Percentiles rank a stretch among this genome's conserved stretches.
These are phyloP conservation scores for Apis cerana DNA, from an alignment of 1,140 invertebrate genomes.

Conservation along the genomic window DNA sequence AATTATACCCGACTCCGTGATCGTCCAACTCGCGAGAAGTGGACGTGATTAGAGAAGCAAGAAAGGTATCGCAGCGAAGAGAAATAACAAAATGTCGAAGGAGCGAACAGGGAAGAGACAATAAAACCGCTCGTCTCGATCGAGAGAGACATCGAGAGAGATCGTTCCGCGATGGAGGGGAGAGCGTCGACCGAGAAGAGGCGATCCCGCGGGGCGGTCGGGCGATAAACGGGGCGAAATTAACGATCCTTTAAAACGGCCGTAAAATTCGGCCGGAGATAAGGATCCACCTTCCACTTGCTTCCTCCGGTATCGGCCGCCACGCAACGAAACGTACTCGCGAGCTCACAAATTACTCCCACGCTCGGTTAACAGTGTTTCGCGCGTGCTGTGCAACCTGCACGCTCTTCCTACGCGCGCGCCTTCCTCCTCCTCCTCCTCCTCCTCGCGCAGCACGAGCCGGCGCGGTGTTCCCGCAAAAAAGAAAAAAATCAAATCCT, in stretches of 20 bases:
- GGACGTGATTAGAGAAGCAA: no score
- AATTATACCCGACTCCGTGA: no score
- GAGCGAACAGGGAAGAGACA: no score
- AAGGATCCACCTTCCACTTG: conserved; percentile 65
- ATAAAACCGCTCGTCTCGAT: no score
- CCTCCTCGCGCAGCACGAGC: background rate
- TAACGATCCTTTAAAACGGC: conserved; percentile 70
- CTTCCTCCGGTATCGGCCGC: conserved; percentile 46
- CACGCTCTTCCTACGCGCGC: conserved; percentile 31
- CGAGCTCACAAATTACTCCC: conserved; percentile 64
- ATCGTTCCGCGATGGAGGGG: no score
- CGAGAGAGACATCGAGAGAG: no score
- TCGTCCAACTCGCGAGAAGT: no score
- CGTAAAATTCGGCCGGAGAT: conserved; percentile 66
- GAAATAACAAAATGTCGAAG: no score
- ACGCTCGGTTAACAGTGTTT: conserved; percentile 50
- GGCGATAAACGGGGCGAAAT: conserved; percentile 62
- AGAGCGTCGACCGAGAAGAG: background rate
- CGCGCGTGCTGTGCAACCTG: conserved; percentile 50
- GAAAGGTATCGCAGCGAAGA: no score
- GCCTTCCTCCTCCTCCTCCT: background rate
- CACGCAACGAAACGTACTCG: conserved; percentile 52
- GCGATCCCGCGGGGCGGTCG: background rate
- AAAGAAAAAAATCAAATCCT: conserved; percentile 4
- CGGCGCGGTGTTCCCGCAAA: background rate